These are phyloP conservation scores for Mimumesa dahlbomi DNA, from an alignment of 2,888 invertebrate species.

Conservation along the genomic window DNA sequence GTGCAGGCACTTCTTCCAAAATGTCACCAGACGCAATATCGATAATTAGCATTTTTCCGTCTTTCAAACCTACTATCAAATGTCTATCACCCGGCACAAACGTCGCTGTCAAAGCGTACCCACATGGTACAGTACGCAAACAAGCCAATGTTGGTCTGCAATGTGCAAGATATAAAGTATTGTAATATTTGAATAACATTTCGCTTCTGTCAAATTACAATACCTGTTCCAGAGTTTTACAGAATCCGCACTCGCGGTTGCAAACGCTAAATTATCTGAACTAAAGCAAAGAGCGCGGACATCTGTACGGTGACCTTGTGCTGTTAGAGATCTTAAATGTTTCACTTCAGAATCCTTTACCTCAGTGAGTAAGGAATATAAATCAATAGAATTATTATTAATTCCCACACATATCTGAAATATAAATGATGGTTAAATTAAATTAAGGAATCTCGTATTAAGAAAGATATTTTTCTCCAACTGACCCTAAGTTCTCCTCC, in stretches of 20 bases:
- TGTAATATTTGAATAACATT: no score
- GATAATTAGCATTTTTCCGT: conserved; percentile 90
- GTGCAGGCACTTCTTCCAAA: conserved; percentile 91
- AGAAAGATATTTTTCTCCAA: conserved; percentile 12
- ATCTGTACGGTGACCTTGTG: conserved; percentile 94
- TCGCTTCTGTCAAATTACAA: neutral
- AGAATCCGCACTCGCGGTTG: conserved; percentile 92
- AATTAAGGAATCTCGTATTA: neutral
- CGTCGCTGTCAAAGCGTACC: conserved; percentile 86
- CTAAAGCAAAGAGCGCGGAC: conserved; percentile 93
- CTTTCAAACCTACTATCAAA: conserved; percentile 92
- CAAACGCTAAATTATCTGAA: conserved; percentile 93
- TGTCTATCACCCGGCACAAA: conserved; percentile 96
- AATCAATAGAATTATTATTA: conserved; percentile 88
- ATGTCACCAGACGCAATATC: conserved; percentile 92
- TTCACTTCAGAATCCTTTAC: conserved; percentile 83
- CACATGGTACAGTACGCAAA: conserved; percentile 84
- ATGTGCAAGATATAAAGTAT: conserved; percentile 1
- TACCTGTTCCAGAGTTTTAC: conserved; percentile 97
- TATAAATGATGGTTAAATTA: conserved; percentile 3
- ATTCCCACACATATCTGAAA: conserved; percentile 83
- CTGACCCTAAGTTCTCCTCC: conserved; percentile 86
- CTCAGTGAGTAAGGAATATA: conserved; percentile 83
- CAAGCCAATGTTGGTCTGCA: conserved; percentile 82
- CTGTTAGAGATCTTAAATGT: conserved; percentile 84